Evolutionary conservation across 2,797 vertebrate genomes (phyloP).

Genomic region (Geotrypetes seraphini): DNA sequence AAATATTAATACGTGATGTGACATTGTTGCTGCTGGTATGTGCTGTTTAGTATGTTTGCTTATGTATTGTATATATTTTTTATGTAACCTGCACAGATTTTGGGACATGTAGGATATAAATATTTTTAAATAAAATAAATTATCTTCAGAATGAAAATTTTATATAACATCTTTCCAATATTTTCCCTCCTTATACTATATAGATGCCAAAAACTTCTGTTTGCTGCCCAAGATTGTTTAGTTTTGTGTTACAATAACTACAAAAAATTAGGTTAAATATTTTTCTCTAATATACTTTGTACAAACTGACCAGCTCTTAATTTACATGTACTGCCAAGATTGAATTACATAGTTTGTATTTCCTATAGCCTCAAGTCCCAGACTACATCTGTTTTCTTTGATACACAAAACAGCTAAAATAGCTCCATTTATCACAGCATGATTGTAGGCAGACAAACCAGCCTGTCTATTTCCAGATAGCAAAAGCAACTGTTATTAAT

Average conservation of each 20-base stretch:
- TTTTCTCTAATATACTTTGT: conserved; percentile 13
- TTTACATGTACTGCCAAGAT: conserved; percentile 48
- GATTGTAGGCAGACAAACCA: conserved; percentile 95
- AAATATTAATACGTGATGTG: no score
- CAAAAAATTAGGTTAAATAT: conserved; percentile 19
- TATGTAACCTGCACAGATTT: no score
- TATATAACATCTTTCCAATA: background rate
- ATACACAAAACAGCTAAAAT: conserved; percentile 87
- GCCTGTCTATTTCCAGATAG: conserved; percentile 91
- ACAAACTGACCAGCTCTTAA: conserved; percentile 37
- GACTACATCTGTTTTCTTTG: conserved; percentile 97
- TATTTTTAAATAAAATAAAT: no score
- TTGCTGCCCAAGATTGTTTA: conserved; percentile 6
- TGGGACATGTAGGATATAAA: no score
- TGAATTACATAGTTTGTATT: conserved; percentile 72
- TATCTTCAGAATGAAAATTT: background rate
- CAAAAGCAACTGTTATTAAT: conserved; percentile 89
- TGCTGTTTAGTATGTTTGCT: no score
- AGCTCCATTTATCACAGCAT: conserved; percentile 92
- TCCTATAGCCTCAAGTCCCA: conserved; percentile 73
- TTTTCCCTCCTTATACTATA: background rate
- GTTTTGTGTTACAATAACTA: conserved; percentile 3
- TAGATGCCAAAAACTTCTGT: conserved; percentile 6
- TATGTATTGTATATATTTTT: no score
- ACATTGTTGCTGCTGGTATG: no score